These are phyloP conservation scores for human (Homo sapiens) DNA, from an alignment of 2,113 vertebrate species.

Conservation along the genomic window DNA sequence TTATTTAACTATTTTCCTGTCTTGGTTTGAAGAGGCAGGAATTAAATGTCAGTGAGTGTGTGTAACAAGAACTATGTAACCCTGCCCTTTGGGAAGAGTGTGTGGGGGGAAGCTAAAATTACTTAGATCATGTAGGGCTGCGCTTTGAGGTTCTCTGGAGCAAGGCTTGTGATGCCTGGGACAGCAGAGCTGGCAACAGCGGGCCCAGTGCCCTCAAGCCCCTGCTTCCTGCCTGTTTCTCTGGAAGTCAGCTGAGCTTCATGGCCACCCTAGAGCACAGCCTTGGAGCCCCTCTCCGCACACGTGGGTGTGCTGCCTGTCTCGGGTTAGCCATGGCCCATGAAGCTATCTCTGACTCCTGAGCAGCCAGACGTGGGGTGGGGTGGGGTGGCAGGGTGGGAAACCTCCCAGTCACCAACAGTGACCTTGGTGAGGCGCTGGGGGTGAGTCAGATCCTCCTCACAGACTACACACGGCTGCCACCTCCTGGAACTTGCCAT, in stretches of 20 bases:
- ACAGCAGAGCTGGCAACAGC: neutral
- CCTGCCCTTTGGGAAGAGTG: neutral
- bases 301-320: neutral
- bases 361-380: no score
- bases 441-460: neutral
- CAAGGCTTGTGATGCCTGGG: accelerated
- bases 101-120: neutral
- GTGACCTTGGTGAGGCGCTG: neutral
- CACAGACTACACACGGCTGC: neutral
- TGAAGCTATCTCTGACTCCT: neutral
- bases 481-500: conserved; percentile 39
- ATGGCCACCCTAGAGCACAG: neutral
- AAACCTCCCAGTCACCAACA: neutral
- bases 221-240: neutral
- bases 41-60: neutral
- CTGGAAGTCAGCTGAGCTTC: neutral
- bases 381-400: neutral
- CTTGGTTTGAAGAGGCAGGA: neutral
- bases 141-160: neutral
- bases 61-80: neutral
- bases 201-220: neutral
- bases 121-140: neutral
- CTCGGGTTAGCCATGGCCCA: accelerated
- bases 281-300: neutral
- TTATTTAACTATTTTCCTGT: neutral